Evolutionary conservation across 1,140 invertebrate species (phyloP).

Genomic region (Drosophila biarmipes): DNA sequence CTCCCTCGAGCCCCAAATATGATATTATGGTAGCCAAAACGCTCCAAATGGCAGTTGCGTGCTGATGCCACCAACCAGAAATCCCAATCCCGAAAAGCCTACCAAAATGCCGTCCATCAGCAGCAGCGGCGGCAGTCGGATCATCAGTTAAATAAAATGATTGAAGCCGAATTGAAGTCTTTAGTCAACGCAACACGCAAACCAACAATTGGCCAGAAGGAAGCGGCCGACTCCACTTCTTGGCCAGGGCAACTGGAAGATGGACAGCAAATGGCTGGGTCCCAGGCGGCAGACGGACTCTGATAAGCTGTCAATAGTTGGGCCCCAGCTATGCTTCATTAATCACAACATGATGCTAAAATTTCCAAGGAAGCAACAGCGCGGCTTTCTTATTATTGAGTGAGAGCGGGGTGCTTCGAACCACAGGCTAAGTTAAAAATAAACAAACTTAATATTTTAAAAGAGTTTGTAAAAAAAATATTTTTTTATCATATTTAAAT

Average conservation of each 20-base stretch:
- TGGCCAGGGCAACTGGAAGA: neutral
- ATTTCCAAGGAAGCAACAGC: slow-evolving; percentile 40
- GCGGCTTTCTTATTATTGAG: slow-evolving; percentile 1
- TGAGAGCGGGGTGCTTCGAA: slow-evolving; percentile 1
- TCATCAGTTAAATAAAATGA: slow-evolving; percentile 83
- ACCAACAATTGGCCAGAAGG: slow-evolving; percentile 68
- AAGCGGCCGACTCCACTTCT: neutral
- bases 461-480: no score
- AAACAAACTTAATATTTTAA: neutral
- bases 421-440: neutral
- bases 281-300: slow-evolving; percentile 28
- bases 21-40: slow-evolving; percentile 74
- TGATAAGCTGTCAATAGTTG: slow-evolving; percentile 79
- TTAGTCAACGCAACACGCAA: slow-evolving; percentile 79
- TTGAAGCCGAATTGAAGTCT: slow-evolving; percentile 82
- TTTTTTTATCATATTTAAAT: no score
- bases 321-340: slow-evolving; percentile 68
- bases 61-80: slow-evolving; percentile 45
- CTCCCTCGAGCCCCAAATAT: slow-evolving; percentile 34
- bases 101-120: slow-evolving; percentile 60
- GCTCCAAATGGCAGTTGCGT: slow-evolving; percentile 73
- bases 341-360: slow-evolving; percentile 75
- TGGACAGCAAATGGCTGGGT: slow-evolving; percentile 1
- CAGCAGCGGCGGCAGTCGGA: slow-evolving; percentile 50
- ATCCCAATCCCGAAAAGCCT: slow-evolving; percentile 1